These are phyloP conservation scores for Corythornis madagascariensis DNA, from an alignment of 2,113 vertebrate species.

Conservation along the genomic window DNA sequence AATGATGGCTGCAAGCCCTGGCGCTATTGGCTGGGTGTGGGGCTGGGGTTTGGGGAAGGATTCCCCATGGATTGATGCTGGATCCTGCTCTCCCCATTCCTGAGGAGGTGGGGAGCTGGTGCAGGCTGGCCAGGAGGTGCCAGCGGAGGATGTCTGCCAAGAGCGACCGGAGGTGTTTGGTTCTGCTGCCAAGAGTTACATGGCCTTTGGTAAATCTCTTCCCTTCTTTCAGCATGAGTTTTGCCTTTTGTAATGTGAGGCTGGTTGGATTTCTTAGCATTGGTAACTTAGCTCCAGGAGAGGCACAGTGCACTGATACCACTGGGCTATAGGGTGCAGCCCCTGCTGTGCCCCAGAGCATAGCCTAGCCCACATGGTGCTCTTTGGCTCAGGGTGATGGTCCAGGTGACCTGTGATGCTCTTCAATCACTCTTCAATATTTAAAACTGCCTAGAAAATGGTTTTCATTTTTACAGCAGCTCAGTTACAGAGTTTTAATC, in stretches of 20 bases:
- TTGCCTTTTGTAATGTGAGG: background rate
- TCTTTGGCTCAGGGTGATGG: rapidly evolving
- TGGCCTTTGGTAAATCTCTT: background rate
- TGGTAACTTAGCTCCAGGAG: background rate
- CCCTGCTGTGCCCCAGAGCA: background rate
- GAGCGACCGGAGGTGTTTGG: background rate
- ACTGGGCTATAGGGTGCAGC: rapidly evolving
- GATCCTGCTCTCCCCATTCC: background rate
- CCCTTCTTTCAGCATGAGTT: background rate
- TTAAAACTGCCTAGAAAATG: constrained; percentile 75
- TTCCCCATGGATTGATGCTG: rapidly evolving
- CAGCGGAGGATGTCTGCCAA: background rate
- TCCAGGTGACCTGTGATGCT: background rate
- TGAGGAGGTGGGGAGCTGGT: background rate
- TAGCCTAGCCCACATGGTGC: rapidly evolving
- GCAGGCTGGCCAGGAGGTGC: background rate
- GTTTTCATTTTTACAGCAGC: constrained; percentile 54
- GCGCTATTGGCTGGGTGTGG: background rate
- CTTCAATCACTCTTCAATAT: constrained; percentile 28
- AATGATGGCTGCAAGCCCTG: background rate
- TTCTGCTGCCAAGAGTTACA: background rate
- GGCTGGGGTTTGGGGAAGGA: background rate
- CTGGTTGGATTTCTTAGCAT: rapidly evolving
- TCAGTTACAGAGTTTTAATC: constrained; percentile 58
- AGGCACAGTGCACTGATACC: rapidly evolving